Conservation (phyloP, 2,888 invertebrate species). For the Hirtodrosophila trivittata region DNA sequence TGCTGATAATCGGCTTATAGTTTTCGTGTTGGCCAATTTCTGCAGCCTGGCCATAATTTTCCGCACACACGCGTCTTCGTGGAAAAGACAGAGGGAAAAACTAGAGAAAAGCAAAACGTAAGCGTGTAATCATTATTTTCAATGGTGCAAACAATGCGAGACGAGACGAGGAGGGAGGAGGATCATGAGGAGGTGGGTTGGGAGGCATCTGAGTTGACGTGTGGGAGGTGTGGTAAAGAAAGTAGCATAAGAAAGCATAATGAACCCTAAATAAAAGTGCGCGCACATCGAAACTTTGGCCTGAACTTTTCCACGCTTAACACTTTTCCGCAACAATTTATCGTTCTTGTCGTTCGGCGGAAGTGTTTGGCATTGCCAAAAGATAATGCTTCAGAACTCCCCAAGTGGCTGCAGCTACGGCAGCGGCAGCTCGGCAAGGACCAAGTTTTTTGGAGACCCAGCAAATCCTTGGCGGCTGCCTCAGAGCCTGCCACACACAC, state of each 20-base stretch:
- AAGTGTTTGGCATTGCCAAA: constrained; percentile 74
- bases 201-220: background rate
- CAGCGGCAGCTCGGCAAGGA: constrained; percentile 44
- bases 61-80: constrained; percentile 27
- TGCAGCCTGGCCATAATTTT: constrained; percentile 55
- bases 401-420: constrained; percentile 32
- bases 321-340: constrained; percentile 76
- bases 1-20: constrained; percentile 72
- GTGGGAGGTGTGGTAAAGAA: constrained; percentile 5
- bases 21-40: constrained; percentile 61
- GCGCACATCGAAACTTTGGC: constrained; percentile 64
- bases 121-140: constrained; percentile 74
- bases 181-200: constrained; percentile 11
- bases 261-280: constrained; percentile 74
- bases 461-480: constrained; percentile 60
- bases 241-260: constrained; percentile 60
- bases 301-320: constrained; percentile 72
- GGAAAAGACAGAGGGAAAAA: background rate
- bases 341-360: constrained; percentile 67
- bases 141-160: constrained; percentile 51
- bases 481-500: constrained; percentile 38
- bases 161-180: background rate
- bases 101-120: constrained; percentile 49
- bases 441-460: constrained; percentile 60
- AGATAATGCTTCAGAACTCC: constrained; percentile 52